Evolutionary conservation across 2,888 invertebrate species (phyloP), one percentile per base, ranked within the genome.

Genomic region (Uropetala carovei): DNA sequence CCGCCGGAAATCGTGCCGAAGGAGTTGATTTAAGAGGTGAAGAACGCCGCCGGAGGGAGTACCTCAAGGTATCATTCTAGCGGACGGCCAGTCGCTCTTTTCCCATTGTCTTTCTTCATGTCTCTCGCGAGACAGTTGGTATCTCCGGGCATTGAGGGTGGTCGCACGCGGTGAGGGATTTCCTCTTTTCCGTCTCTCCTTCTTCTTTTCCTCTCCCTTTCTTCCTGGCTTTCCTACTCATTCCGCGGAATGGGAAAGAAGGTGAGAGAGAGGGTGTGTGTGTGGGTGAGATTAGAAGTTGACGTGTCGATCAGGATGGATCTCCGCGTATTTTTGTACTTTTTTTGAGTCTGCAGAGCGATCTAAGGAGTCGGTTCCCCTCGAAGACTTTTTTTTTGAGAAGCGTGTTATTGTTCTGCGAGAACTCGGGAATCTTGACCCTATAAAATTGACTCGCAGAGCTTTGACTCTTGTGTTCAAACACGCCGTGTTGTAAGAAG

Each of bases 91-190:
- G 30, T 9, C 43, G 43, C 43, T 60, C 43, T 60, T 11, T 30
- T 60, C 60, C 86, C 64, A 89, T 89, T 89, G 89, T 89, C 89
- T 64, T 89, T 64, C 64, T 64, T 27, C 60, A 43, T 64, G 27
- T 11, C 27, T 13, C 27, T 22, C 30, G 59, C 16, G 86, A 89
- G 64, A 89, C 86, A 89, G 30, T 89, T 18, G 85, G 22, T 27
- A 27, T 59, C 58, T 58, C 85, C 43, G 16, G 64, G 43, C 27
- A 64, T 64, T 43, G n/a, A 59, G 85, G 85, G 85, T 86, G 85
- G 85, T 59, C 60, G 27, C 86, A 59, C 58, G 59, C 58, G 7
- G 85, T 58, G 7, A 58, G 27, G 58, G 16, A 56, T 68, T 89
- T 30, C 60, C 86, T 60, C 22, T 85, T 58, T 59, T 22, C 57